Percentiles rank a stretch among this genome's conserved stretches.
These are phyloP conservation scores for Urocitellus parryii DNA, from an alignment of 2,113 vertebrate species.

Conservation along the genomic window DNA sequence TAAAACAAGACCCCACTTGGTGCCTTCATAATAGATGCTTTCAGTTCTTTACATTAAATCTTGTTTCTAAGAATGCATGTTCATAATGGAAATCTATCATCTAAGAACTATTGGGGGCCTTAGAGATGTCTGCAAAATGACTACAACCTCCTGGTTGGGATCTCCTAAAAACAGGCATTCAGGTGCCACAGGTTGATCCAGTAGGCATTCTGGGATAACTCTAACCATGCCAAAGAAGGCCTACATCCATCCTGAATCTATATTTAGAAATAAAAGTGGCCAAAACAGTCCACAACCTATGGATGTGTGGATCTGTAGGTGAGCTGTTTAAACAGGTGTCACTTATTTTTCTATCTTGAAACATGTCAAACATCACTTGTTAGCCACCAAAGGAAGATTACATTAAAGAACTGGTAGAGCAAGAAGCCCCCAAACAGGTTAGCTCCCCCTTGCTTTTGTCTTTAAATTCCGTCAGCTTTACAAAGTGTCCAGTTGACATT, in stretches of 20 bases:
- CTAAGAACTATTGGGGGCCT: neutral
- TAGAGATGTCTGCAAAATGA: neutral
- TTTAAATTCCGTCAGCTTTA: constrained; percentile 29
- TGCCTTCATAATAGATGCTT: neutral
- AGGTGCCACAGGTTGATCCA: neutral
- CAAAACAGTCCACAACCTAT: neutral
- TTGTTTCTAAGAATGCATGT: neutral
- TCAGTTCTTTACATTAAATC: neutral
- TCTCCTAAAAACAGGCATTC: neutral
- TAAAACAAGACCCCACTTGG: neutral
- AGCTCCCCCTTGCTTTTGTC: neutral
- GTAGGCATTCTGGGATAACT: neutral
- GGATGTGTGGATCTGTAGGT: neutral
- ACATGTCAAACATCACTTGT: neutral
- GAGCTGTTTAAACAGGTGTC: constrained; percentile 51
- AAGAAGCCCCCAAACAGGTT: neutral
- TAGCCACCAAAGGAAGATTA: neutral
- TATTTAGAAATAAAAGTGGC: constrained; percentile 52
- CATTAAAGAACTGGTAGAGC: neutral
- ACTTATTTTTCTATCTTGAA: constrained; percentile 59
- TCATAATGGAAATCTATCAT: neutral
- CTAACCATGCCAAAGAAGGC: neutral
- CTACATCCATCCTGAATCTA: constrained; percentile 38
- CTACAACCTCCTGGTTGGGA: neutral
- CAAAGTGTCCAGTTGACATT: neutral